These are phyloP conservation scores for Macropodus opercularis DNA, from an alignment of 2,797 vertebrate species.

Conservation along the genomic window DNA sequence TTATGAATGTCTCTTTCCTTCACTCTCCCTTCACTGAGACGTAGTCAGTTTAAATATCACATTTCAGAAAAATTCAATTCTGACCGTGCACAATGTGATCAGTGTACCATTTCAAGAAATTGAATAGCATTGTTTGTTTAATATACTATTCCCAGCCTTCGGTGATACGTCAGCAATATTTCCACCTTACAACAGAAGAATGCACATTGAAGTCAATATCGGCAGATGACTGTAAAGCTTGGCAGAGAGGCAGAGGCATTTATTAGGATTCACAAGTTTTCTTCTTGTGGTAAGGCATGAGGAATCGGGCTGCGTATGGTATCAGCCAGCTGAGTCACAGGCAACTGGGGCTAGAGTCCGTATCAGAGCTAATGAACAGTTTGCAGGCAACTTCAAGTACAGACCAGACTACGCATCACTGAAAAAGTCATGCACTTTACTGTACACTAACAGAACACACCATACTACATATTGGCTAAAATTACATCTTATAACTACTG, in stretches of 20 bases:
- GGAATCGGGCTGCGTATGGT: conserved; percentile 16
- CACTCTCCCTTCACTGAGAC: conserved; percentile 50
- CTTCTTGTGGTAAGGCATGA: neutral
- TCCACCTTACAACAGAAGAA: conserved; percentile 48
- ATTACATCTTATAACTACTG: conserved; percentile 5
- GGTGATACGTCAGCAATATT: conserved; percentile 66
- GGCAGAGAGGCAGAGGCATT: conserved; percentile 27
- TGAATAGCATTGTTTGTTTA: conserved; percentile 72
- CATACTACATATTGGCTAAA: conserved; percentile 16
- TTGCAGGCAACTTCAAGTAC: conserved; percentile 35
- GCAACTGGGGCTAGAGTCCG: conserved; percentile 36
- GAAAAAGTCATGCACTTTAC: neutral
- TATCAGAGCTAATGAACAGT: conserved; percentile 53
- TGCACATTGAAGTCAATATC: conserved; percentile 36
- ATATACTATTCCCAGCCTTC: conserved; percentile 47
- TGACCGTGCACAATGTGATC: conserved; percentile 68
- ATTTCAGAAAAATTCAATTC: conserved; percentile 68
- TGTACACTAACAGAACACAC: conserved; percentile 10
- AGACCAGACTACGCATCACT: neutral
- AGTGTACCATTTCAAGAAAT: conserved; percentile 66
- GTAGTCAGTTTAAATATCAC: conserved; percentile 65
- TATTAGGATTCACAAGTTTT: conserved; percentile 24
- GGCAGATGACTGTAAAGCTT: conserved; percentile 17
- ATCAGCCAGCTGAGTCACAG: conserved; percentile 40
- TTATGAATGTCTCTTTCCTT: conserved; percentile 67